Evolutionary conservation across 2,797 vertebrate genomes (phyloP), one percentile per base, ranked within the genome.

Genomic region (Gephyroberyx darwinii): DNA sequence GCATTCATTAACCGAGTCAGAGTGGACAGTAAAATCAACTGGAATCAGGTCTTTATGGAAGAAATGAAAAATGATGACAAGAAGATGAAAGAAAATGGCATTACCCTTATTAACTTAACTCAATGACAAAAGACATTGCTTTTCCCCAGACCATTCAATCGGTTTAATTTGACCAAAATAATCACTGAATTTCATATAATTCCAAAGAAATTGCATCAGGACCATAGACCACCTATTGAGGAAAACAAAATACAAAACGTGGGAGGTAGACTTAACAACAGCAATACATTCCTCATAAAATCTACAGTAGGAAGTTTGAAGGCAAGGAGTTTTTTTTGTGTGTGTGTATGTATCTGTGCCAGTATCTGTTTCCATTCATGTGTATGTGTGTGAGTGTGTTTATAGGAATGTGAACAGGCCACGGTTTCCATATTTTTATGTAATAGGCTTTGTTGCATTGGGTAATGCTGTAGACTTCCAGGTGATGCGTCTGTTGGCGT

Each of bases 1-100:
- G 41, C 48, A 39, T 65, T 76, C 66, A 82, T 78, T 73, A 66
- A 80, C 37, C 79, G n/a, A 8, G 30, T 59, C 60, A 58, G 48
- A 65, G 41, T 31, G 3, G 43, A 70, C 9, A 31, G 20, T 31
- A 41, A 61, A 74, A 57, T 12, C 43, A n/a, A 12, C 10, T 5
- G 31, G 48, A 72, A 72, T 55, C 37, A 63, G 5, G 41, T 56
- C 55, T 57, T 19, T 41, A 45, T 48, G 17, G 26, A 60, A 62
- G 16, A 69, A 22, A 6, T n/a, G 43, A n/a, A 65, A 48, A 8
- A 43, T 20, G 12, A 43, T 17, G 41, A 66, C 58, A 67, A 39
- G 13, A 6, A 20, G 26, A 48, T 62, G n/a, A 64, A 14, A n/a
- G 51, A 4, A 14, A 22, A 13, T 59, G 8, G 26, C 67, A 39